Evolutionary conservation across 2,888 invertebrate species (phyloP).

Genomic region (Seira sanloemensis): DNA sequence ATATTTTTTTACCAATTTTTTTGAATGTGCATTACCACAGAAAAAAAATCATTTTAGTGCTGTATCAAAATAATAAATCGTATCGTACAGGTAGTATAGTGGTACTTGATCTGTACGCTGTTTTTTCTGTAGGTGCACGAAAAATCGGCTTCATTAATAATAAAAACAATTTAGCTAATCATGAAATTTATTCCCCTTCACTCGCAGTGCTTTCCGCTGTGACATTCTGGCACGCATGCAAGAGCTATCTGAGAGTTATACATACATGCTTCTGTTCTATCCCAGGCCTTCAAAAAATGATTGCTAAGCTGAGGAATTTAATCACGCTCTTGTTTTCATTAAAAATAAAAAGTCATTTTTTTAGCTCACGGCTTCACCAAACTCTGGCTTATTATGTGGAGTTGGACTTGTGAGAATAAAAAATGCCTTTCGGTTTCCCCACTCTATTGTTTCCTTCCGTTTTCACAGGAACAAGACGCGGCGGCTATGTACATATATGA

Average conservation of each 20-base stretch:
- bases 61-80: no score
- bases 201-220: conserved; percentile 49
- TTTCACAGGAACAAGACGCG: not conserved
- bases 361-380: not conserved
- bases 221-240: conserved; percentile 21
- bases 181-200: conserved; percentile 59
- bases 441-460: conserved; percentile 42
- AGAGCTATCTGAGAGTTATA: not conserved
- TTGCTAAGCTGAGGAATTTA: not conserved
- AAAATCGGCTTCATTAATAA: conserved; percentile 60
- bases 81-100: not conserved
- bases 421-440: not conserved
- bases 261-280: conserved; percentile 1
- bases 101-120: conserved; percentile 34
- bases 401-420: not conserved
- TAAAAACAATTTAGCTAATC: conserved; percentile 63
- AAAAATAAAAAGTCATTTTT: not conserved
- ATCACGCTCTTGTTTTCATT: conserved; percentile 9
- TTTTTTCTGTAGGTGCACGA: conserved; percentile 46
- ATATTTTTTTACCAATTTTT: not conserved
- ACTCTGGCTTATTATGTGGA: not conserved
- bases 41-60: conserved; percentile 27
- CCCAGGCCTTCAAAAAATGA: not conserved
- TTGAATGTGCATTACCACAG: not conserved
- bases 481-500: no score